Conservation (phyloP, 1,140 invertebrate species). For the Brachionus rubens region DNA sequence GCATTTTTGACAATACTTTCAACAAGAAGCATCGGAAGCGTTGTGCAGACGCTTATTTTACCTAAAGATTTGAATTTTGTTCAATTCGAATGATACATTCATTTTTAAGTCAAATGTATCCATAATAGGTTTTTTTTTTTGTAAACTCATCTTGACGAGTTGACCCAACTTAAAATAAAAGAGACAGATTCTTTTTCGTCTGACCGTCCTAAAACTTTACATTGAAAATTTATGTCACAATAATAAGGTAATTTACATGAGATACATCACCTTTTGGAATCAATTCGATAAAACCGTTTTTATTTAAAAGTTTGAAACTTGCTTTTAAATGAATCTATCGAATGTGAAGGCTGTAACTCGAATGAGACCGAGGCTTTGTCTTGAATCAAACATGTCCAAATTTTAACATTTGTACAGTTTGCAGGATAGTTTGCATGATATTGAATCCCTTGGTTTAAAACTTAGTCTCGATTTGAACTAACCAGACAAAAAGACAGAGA, state of each 20-base stretch:
- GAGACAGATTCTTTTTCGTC: background rate
- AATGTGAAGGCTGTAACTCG: background rate
- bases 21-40: no score
- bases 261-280: slow-evolving; percentile 10
- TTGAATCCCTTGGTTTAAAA: background rate
- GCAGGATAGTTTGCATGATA: background rate
- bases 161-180: slow-evolving; percentile 22
- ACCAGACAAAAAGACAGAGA: background rate
- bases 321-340: background rate
- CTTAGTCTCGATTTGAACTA: background rate
- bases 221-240: slow-evolving; percentile 26
- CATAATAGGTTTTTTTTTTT: no score
- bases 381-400: background rate
- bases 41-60: no score
- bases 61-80: no score
- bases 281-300: background rate
- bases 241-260: background rate
- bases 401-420: background rate
- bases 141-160: slow-evolving; percentile 1
- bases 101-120: no score
- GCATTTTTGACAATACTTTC: no score
- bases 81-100: no score
- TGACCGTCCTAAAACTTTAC: background rate
- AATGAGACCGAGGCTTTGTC: background rate
- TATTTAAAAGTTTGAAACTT: background rate